These are phyloP conservation scores for Tetrapedia diversipes DNA, from an alignment of 2,888 invertebrate species.

Conservation along the genomic window DNA sequence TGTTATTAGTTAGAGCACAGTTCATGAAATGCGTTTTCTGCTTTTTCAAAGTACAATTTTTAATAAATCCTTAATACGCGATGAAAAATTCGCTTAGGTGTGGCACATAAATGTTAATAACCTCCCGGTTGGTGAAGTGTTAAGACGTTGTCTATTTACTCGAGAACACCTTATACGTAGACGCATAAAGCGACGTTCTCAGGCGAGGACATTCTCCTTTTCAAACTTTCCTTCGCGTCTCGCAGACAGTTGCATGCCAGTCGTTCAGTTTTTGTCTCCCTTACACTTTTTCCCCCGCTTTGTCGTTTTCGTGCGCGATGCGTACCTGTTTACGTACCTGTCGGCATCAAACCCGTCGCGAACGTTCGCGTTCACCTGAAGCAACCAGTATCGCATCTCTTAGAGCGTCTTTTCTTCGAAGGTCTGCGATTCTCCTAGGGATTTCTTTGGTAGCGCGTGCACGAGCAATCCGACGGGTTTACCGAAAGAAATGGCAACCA, in stretches of 20 bases:
- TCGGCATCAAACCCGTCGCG: constrained; percentile 38
- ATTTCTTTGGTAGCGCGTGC: constrained; percentile 1
- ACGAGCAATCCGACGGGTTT: not conserved
- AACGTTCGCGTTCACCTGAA: constrained; percentile 25
- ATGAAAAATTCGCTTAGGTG: too few species aligned
- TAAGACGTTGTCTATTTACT: too few species aligned
- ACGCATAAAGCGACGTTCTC: too few species aligned
- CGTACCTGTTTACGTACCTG: constrained; percentile 33
- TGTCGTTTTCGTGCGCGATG: constrained; percentile 37
- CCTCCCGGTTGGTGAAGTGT: too few species aligned
- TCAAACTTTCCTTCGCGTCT: not conserved
- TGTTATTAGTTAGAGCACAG: too few species aligned
- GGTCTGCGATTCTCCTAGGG: constrained; percentile 21
- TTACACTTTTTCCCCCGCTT: not conserved
- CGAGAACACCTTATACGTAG: too few species aligned
- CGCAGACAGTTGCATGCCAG: constrained; percentile 10
- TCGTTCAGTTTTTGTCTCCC: constrained; percentile 19
- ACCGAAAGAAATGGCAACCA: constrained; percentile 18
- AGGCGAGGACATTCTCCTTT: not conserved
- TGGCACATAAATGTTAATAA: too few species aligned
- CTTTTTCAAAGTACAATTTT: too few species aligned
- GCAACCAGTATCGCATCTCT: constrained; percentile 5
- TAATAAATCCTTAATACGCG: too few species aligned
- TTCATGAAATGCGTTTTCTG: too few species aligned
- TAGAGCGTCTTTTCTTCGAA: constrained; percentile 5